These are phyloP conservation scores for Galeopterus variegatus DNA, from an alignment of 2,113 vertebrate genomes.

Conservation along the genomic window DNA sequence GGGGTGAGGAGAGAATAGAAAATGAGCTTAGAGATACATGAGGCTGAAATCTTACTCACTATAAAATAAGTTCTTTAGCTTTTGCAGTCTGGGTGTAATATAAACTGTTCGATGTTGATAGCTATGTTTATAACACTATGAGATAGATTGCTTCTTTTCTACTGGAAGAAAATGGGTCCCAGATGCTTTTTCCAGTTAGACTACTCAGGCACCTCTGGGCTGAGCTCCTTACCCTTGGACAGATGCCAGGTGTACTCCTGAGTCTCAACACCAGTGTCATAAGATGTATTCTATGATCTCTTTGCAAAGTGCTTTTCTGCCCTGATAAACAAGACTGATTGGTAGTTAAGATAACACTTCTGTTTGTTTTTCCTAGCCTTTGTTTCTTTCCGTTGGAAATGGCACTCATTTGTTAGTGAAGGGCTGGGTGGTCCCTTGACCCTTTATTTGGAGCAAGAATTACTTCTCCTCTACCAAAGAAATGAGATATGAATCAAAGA, in stretches of 20 bases:
- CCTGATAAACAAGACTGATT: background rate
- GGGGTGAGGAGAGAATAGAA: background rate
- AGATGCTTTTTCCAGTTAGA: background rate
- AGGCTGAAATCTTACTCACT: slow-evolving; percentile 9
- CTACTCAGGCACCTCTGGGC: background rate
- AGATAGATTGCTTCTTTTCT: background rate
- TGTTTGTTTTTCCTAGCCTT: background rate
- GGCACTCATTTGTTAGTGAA: background rate
- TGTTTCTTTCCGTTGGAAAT: slow-evolving; percentile 44
- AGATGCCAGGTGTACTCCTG: background rate
- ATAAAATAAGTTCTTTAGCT: slow-evolving; percentile 23
- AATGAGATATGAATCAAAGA: background rate
- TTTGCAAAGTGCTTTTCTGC: background rate
- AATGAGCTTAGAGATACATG: background rate
- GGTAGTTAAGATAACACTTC: background rate
- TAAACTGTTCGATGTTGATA: slow-evolving; percentile 45
- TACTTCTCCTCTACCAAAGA: background rate
- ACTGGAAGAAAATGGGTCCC: background rate
- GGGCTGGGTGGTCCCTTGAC: background rate
- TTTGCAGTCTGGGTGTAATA: background rate
- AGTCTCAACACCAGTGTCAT: background rate
- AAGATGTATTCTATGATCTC: background rate
- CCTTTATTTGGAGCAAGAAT: background rate
- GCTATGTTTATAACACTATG: background rate
- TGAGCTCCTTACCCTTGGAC: background rate